phyloP scores from a whole-genome alignment of 2,113 vertebrate genomes.

The Chroicocephalus ridibundus region DNA sequence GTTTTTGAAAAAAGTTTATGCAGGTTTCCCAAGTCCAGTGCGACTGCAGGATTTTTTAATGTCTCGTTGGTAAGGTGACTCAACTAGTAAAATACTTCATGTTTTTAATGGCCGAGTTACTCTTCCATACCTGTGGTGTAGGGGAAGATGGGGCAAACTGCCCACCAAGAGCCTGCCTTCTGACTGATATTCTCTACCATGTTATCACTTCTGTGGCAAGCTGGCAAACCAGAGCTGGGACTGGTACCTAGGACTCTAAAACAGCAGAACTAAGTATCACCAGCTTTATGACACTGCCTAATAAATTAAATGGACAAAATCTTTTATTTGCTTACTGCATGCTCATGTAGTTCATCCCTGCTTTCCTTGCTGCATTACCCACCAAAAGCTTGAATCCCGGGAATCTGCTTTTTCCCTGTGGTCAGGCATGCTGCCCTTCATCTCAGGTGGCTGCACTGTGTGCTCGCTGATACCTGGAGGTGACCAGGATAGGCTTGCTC shows the following conservation, averaged over 20 bases:
- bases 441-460: not conserved
- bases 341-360: not conserved
- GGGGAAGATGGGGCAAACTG: not conserved
- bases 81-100: not conserved
- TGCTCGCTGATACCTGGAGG: not conserved
- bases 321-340: not conserved
- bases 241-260: not conserved
- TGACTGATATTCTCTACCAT: not conserved
- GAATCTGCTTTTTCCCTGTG: not conserved
- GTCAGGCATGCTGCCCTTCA: not conserved
- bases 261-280: not conserved
- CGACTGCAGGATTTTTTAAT: not conserved
- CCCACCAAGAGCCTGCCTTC: not conserved
- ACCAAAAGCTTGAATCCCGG: rapidly evolving
- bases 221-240: not conserved
- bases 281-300: not conserved
- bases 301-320: not conserved
- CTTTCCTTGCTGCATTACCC: not conserved
- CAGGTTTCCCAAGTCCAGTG: not conserved
- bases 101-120: not conserved
- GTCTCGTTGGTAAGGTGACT: not conserved
- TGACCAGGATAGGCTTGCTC: not conserved
- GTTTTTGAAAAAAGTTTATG: not conserved
- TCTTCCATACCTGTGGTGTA: not conserved
- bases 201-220: not conserved